These are phyloP conservation scores for Acleris emargana DNA, from an alignment of 2,888 invertebrate species.

Conservation along the genomic window DNA sequence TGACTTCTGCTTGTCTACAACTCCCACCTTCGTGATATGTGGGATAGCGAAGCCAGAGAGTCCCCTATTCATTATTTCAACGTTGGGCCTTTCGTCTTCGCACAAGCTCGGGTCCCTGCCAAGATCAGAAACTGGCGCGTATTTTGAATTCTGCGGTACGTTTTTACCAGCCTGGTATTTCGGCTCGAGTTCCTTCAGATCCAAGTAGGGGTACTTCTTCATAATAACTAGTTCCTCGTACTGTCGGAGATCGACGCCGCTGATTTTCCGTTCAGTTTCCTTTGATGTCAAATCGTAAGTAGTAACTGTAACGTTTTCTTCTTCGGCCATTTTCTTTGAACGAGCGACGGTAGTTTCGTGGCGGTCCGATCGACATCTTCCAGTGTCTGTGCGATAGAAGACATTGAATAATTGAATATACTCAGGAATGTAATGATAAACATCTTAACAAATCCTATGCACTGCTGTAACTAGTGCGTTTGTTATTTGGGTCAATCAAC, in stretches of 20 bases:
- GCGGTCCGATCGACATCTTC: background rate
- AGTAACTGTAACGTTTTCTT: background rate
- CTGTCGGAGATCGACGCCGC: constrained; percentile 61
- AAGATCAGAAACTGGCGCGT: constrained; percentile 47
- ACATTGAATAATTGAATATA: too few relatives aligned
- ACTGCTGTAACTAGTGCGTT: background rate
- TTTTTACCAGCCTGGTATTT: constrained; percentile 60
- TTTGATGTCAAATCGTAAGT: background rate
- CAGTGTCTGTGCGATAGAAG: background rate
- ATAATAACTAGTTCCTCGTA: constrained; percentile 73
- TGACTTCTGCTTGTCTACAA: constrained; percentile 44
- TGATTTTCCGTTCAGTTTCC: constrained; percentile 43
- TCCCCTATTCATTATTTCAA: constrained; percentile 73
- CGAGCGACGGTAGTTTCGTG: background rate
- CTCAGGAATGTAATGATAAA: background rate
- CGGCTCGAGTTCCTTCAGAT: constrained; percentile 65
- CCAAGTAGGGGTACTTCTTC: constrained; percentile 77
- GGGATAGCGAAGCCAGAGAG: constrained; percentile 74
- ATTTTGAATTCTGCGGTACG: constrained; percentile 55
- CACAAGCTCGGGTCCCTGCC: constrained; percentile 35
- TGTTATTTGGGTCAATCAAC: too few relatives aligned
- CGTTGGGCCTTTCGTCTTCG: constrained; percentile 59
- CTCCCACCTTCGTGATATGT: constrained; percentile 39
- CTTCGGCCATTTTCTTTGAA: constrained; percentile 37
- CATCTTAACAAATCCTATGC: background rate